Evolutionary conservation across 1,140 invertebrate species (phyloP), one percentile per base, ranked within the genome.

Genomic region (Lordiphosa collinella): DNA sequence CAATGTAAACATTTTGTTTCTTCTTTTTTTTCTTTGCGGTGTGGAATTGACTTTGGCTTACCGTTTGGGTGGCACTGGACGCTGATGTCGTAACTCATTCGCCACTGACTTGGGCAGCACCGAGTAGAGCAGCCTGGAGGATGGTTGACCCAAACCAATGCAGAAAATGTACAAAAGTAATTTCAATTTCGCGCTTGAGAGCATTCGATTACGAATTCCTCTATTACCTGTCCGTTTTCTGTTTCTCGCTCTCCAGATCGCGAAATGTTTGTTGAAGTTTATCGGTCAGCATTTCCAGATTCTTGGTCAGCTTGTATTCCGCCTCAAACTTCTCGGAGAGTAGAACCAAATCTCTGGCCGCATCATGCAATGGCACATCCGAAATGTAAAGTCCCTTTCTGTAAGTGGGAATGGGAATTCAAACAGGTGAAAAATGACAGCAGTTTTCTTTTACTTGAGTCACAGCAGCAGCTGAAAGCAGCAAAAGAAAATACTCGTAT

Each of bases 321-420:
- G 97, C 97, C 90, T 98, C 97, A 88, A 98, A 98, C 89, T 99
- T 97, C 89, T 99, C 98, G 5, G 97, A 98, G 91, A 99, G 95
- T 29, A 99, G 91, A 8, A 99, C 97, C 62, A 99, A 91, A 91
- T 99, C 98, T 66, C 98, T 91, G 1, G 98, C 99, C 0, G 98
- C 96, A 89, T 99, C 98, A 88, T 99, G 98, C 6, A 99, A 91
- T 3, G 98, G 98, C 63, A 99, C 97, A 89, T 99, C 97, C 58
- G 96, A 97, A 55, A 99, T 93, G 80, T 95, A 98, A 2, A 99
- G 91, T 3, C 97, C 97, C 31, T 95, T 93, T 60, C 95, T 96
- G 59, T 11, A 32, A 25, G 18, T 63, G 41, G 13, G 41, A 16
- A 6, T 34, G 22, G 12, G 34, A 41, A 48, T 60, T 31, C 12